Evolutionary conservation across 2,888 invertebrate genomes (phyloP), one percentile per base, ranked within the genome.

Genomic region (Choreutis nemorana): DNA sequence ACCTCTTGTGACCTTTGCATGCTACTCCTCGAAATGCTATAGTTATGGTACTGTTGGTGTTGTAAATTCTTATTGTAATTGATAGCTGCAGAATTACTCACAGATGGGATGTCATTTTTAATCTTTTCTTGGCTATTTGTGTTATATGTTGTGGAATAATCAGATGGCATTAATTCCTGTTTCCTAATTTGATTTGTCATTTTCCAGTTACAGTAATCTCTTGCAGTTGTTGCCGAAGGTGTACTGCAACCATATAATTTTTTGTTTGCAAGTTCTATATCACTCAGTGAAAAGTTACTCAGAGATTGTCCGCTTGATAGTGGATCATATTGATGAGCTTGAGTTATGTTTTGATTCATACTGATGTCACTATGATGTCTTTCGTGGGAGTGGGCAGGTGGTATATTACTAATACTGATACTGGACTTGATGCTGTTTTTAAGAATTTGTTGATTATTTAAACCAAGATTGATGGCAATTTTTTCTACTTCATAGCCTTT

Each of bases 191-290:
- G 70, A 40, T 53, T 70, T 8, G 59, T 34, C 39, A 67, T 55
- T 42, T 73, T 77, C 75, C 75, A 77, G 40, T 68, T 75, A 9
- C 72, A 73, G 37, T 72, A 77, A 41, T 77, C 71, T 3, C 66
- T 64, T 3, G 39, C 18, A 21, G 58, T 40, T 3, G 56, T 38
- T 5, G 66, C 40, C n/a, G 66, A 28, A n/a, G 56, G 35, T 2
- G 58, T 37, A 37, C 53, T 71, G 40, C 63, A 55, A 10, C 62
- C 47, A 44, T 65, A 78, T 8, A 77, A 41, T 38, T 77, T 78
- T 34, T 77, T 78, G 36, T 75, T 77, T 0, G 75, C 73, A 22
- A 68, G 23, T 39, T 78, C 77, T 35, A 77, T 75, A 31, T 77
- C 77, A 34, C 55, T 73, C n/a, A 77, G 49, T 3, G 72, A 70